Conservation (phyloP, 2,113 vertebrate species). For the Eurypyga helias region DNA sequence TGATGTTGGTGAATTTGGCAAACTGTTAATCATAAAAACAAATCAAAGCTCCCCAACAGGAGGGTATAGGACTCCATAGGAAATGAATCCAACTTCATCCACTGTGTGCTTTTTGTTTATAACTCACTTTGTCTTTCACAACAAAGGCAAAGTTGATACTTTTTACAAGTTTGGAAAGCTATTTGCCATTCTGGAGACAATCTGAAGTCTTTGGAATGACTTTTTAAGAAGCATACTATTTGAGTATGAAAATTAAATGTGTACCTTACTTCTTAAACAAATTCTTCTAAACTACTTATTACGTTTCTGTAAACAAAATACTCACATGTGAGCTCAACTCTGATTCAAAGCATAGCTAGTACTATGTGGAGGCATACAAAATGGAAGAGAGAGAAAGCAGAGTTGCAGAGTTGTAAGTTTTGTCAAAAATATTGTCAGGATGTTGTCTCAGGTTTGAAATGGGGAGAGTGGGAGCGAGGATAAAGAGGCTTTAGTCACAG, state of each 20-base stretch:
- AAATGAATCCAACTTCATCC: neutral
- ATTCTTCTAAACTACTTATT: slow-evolving; percentile 71
- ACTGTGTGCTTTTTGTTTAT: neutral
- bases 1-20: neutral
- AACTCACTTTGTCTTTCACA: slow-evolving; percentile 5
- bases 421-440: neutral
- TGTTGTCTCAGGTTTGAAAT: neutral
- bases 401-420: neutral
- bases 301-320: slow-evolving; percentile 69
- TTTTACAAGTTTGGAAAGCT: neutral
- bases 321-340: slow-evolving; percentile 41
- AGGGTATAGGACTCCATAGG: neutral
- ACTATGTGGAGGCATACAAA: neutral
- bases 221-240: slow-evolving; percentile 59
- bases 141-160: slow-evolving; percentile 11
- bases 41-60: neutral
- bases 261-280: slow-evolving; percentile 67
- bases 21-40: neutral
- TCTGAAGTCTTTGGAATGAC: slow-evolving; percentile 66
- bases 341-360: neutral
- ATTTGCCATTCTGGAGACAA: slow-evolving; percentile 31
- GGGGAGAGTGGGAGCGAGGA: neutral
- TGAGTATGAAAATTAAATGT: slow-evolving; percentile 73
- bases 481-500: neutral
- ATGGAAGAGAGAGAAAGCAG: neutral